Base-by-base conservation (phyloP, 2,113 vertebrate genomes). In the Psilopsiagon aymara region DNA sequence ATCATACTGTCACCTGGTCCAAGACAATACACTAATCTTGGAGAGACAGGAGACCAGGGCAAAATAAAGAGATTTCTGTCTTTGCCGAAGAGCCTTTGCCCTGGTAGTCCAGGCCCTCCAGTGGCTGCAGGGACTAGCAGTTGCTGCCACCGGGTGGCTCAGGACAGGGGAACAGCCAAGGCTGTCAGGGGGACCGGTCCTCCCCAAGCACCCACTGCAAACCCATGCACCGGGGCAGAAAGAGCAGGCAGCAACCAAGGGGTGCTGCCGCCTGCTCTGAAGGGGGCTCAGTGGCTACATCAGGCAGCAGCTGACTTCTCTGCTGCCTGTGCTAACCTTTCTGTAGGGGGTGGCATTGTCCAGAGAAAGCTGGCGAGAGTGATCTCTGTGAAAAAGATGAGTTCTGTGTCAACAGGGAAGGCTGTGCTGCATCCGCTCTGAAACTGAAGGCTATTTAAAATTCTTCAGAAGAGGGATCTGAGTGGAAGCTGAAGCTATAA, bases 141-240 rank as follows among this genome's bases (percentile, higher is more conserved):
- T 28, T 95, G 92, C 95, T 96, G 96, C 96, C 95, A 55, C 88
- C 96, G 62, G 91, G 88, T 1, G 96, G 95, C 76, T 63, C 44
- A 13, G 83, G 1, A 2, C 13, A n/a, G 80, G 82, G 92, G 82
- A 77, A 88, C 90, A 92, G 76, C 10, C 85, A 13, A 29, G 1
- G 41, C 25, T 4, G 9, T 0, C 10, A 5, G 9, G 44, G 23
- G 49, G 11, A 52, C 46, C 6, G 3, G 3, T 5, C 27, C 63
- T 19, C 66, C 9, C 15, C 0, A 23, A 6, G 41, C 2, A 3
- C 21, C 74, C 0, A 4, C 59, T 16, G 49, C 7, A 18, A 69
- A 20, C 28, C 47, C 55, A 1, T 3, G 1, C 81, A 13, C 4
- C 41, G 0, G 3, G 5, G 1, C 25, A 11, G 23, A 2, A 35